These are phyloP conservation scores for Crepidodera aurea DNA, from an alignment of 2,888 invertebrate species.

Conservation along the genomic window DNA sequence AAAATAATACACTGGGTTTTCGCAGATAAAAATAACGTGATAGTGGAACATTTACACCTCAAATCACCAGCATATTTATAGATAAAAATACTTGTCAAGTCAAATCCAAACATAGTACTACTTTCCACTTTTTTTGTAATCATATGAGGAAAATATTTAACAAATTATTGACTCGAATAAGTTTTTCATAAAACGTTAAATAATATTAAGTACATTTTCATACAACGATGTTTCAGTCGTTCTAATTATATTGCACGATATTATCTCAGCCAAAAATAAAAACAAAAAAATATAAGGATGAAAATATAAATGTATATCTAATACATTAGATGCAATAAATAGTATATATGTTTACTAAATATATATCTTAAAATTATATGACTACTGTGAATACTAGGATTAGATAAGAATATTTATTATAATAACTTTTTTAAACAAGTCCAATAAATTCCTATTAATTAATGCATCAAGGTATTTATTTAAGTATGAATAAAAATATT, in stretches of 20 bases:
- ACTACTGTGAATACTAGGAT: conserved; percentile 13
- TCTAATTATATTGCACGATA: conserved; percentile 62
- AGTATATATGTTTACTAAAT: conserved; percentile 60
- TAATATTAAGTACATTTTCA: conserved; percentile 46
- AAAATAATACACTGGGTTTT: background rate
- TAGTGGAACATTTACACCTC: background rate
- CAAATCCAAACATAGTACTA: conserved; percentile 28
- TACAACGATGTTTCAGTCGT: conserved; percentile 59
- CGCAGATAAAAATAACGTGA: background rate
- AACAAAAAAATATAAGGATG: conserved; percentile 41
- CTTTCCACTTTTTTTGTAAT: conserved; percentile 10
- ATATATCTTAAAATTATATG: conserved; percentile 54
- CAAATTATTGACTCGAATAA: conserved; percentile 35
- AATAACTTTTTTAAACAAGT: background rate
- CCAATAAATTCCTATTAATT: no score
- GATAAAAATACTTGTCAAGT: background rate
- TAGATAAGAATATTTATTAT: background rate
- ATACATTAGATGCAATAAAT: conserved; percentile 61
- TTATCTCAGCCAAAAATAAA: conserved; percentile 59
- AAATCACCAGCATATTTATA: conserved; percentile 17
- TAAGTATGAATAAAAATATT: no score
- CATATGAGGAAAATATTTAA: background rate
- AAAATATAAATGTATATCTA: conserved; percentile 51
- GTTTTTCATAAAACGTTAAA: conserved; percentile 42
- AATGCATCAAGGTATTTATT: no score